A percentile compares a stretch with the other conserved stretches of the same genome.
phyloP scores from a whole-genome alignment of 2,888 invertebrate species.

The Zelleria hepariella region DNA sequence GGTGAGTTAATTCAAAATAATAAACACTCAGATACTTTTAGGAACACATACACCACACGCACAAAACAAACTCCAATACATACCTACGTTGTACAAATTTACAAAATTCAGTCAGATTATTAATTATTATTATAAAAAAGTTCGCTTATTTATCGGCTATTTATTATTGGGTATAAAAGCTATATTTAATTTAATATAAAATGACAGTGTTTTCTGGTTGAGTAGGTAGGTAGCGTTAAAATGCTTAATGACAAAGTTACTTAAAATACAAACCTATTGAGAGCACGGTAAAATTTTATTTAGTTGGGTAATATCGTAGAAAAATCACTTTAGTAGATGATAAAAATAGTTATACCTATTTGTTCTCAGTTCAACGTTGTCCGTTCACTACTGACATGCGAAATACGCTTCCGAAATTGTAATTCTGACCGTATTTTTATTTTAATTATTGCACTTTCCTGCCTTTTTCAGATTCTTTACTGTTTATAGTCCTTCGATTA shows the following conservation, averaged over 20 bases:
- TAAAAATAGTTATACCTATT: neutral
- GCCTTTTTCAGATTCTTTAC: neutral
- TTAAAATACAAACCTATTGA: conserved; percentile 34
- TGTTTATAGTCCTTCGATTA: neutral
- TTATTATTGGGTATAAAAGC: conserved; percentile 59
- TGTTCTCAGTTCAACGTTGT: neutral
- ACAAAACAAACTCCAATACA: conserved; percentile 20
- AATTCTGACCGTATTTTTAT: neutral
- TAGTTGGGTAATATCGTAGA: conserved; percentile 48
- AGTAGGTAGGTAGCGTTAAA: conserved; percentile 48
- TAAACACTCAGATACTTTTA: conserved; percentile 44
- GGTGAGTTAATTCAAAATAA: conserved; percentile 44
- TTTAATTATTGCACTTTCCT: neutral
- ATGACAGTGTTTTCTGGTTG: conserved; percentile 16
- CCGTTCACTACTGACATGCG: too few relatives aligned
- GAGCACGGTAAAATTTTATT: conserved; percentile 30
- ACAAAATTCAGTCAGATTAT: conserved; percentile 28
- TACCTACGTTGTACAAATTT: conserved; percentile 33
- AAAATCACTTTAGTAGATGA: conserved; percentile 64
- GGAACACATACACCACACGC: conserved; percentile 53
- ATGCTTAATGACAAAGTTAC: conserved; percentile 48
- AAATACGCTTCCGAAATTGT: neutral
- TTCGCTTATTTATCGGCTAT: conserved; percentile 28
- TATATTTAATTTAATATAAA: conserved; percentile 44
- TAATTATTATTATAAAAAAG: conserved; percentile 27